Evolutionary conservation across 1,140 invertebrate species (phyloP).

Genomic region (Drosophila athabasca): DNA sequence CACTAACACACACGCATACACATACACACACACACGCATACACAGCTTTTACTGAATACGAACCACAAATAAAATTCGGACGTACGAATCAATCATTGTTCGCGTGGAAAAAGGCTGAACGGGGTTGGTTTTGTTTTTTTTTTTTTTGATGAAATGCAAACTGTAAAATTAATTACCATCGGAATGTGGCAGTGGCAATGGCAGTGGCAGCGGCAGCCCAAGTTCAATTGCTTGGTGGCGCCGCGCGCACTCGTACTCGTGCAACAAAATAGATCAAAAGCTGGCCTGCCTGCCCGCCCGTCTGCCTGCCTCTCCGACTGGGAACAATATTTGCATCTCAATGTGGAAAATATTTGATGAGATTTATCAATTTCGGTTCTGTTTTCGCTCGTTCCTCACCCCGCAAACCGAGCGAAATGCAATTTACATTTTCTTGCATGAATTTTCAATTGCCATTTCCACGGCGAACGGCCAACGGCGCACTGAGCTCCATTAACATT

Average conservation of each 20-base stretch:
- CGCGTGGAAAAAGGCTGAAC: too few species aligned
- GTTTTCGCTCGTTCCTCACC: slow-evolving; percentile 4
- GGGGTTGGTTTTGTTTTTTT: too few species aligned
- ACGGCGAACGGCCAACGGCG: too few species aligned
- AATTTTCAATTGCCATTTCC: slow-evolving; percentile 68
- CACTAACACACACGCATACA: slow-evolving; percentile 22
- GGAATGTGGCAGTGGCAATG: neutral
- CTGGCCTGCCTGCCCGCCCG: slow-evolving; percentile 6
- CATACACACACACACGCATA: slow-evolving; percentile 13
- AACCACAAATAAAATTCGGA: slow-evolving; percentile 2
- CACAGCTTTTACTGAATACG: neutral
- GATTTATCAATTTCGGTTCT: slow-evolving; percentile 61
- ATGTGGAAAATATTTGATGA: slow-evolving; percentile 38
- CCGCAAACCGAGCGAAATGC: slow-evolving; percentile 22
- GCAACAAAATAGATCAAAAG: slow-evolving; percentile 60
- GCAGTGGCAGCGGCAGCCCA: neutral
- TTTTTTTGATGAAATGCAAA: slow-evolving; percentile 60
- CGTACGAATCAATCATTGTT: slow-evolving; percentile 42
- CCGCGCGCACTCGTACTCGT: neutral
- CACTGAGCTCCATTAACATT: slow-evolving; percentile 59
- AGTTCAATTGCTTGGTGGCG: slow-evolving; percentile 14
- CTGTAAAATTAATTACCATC: slow-evolving; percentile 52
- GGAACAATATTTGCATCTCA: slow-evolving; percentile 51
- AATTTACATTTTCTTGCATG: slow-evolving; percentile 61
- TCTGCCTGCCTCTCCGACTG: too few species aligned